phyloP scores from a whole-genome alignment of 2,797 vertebrate species.

The Takifugu ocellatus region DNA sequence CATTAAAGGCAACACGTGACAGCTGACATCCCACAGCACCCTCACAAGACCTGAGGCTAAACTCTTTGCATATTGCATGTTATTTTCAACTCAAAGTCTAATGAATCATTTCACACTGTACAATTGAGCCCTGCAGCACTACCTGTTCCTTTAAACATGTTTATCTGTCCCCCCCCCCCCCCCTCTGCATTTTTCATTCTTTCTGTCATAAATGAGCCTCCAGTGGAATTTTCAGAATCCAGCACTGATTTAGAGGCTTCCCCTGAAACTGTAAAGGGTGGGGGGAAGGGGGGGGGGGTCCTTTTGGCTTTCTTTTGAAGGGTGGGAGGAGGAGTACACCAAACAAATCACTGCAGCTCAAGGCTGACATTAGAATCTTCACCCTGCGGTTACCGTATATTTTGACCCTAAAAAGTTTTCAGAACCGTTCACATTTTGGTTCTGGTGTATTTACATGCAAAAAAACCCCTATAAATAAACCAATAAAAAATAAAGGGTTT shows the following conservation, averaged over 20 bases:
- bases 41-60: no score
- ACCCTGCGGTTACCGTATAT: not conserved
- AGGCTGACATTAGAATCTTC: not conserved
- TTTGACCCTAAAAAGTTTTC: not conserved
- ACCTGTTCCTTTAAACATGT: no score
- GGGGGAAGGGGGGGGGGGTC: not conserved
- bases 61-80: no score
- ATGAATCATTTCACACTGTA: no score
- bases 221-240: slow-evolving; percentile 16
- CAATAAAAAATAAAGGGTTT: not conserved
- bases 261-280: slow-evolving; percentile 29
- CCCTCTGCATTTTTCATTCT: not conserved
- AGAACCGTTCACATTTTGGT: no score
- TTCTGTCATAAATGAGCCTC: not conserved
- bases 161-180: not conserved
- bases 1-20: no score
- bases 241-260: slow-evolving; percentile 15
- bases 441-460: not conserved
- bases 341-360: not conserved
- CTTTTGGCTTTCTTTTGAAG: slow-evolving; percentile 4
- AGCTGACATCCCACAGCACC: no score
- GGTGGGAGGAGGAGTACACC: not conserved
- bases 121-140: no score
- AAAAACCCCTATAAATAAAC: not conserved
- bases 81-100: no score